Percentiles rank a stretch among this genome's conserved stretches.
phyloP scores from a whole-genome alignment of 1,140 invertebrate species.

The Solen grandis region DNA sequence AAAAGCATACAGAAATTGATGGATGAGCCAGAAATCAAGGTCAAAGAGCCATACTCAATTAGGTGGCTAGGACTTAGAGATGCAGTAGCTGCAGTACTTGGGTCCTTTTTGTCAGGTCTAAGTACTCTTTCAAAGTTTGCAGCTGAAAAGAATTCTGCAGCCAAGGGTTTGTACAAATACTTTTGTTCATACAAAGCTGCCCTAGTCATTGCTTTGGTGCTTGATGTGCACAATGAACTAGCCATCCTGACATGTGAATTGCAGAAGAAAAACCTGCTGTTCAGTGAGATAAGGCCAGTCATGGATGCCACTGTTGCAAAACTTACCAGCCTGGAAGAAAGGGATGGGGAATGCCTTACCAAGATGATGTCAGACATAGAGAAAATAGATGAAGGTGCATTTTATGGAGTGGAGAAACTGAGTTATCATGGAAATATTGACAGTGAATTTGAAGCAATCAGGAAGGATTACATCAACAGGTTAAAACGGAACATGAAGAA shows the following conservation, averaged over 20 bases:
- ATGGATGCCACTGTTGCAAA: conserved; percentile 1
- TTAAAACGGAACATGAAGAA: conserved; percentile 17
- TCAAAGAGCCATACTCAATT: conserved; percentile 34
- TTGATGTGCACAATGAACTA: too few relatives aligned
- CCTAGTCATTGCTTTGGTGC: conserved; percentile 17
- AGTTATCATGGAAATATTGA: conserved; percentile 3
- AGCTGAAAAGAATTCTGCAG: conserved; percentile 4
- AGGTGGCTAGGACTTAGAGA: conserved; percentile 28
- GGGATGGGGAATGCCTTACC: conserved; percentile 4
- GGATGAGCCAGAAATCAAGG: conserved; percentile 28
- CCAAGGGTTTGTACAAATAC: conserved; percentile 24
- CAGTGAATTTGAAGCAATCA: conserved; percentile 26
- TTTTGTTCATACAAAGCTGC: conserved; percentile 23
- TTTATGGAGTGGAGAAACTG: neutral
- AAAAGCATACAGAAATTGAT: conserved; percentile 17
- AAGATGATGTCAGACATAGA: conserved; percentile 3
- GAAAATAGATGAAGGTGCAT: neutral
- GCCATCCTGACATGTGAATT: conserved; percentile 3
- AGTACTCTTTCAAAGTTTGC: conserved; percentile 20
- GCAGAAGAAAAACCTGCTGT: conserved; percentile 7
- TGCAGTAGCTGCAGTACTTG: conserved; percentile 32
- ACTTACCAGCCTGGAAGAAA: neutral
- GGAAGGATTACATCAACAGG: neutral
- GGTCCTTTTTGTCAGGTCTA: conserved; percentile 1
- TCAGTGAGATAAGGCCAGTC: conserved; percentile 14